Evolutionary conservation across 2,888 invertebrate genomes (phyloP).

Genomic region (Sipha maydis): DNA sequence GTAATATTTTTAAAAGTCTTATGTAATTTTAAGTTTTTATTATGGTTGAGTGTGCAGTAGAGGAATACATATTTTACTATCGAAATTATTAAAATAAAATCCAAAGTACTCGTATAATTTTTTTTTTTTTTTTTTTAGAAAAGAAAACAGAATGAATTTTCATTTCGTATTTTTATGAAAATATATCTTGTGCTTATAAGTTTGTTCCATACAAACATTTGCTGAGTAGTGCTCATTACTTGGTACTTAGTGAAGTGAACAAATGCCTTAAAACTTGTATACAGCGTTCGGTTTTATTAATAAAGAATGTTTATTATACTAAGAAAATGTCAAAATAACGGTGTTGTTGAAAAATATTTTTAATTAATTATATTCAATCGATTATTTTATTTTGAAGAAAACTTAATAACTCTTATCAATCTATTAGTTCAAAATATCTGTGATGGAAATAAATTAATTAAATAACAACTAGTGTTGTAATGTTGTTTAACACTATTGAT

Average conservation of each 20-base stretch:
- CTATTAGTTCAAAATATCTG: too few species aligned
- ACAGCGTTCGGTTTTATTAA: neutral
- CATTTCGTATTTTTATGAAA: neutral
- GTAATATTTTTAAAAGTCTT: neutral
- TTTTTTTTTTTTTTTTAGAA: neutral
- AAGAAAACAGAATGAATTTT: neutral
- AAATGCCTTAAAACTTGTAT: neutral
- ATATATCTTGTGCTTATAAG: neutral
- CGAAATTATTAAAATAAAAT: neutral
- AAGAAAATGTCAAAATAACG: neutral
- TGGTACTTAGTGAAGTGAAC: neutral
- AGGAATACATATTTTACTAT: neutral
- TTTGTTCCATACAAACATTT: neutral
- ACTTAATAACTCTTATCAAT: too few species aligned
- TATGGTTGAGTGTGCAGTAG: neutral
- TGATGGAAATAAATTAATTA: too few species aligned
- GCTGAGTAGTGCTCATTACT: neutral
- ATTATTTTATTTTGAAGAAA: too few species aligned
- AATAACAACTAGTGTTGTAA: too few species aligned
- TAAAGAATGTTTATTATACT: too few species aligned
- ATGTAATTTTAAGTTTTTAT: neutral
- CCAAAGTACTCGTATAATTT: neutral
- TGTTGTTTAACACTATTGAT: too few species aligned
- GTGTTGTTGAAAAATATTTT: neutral
- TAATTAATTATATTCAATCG: too few species aligned